Evolutionary conservation across 2,113 vertebrate species (phyloP), one percentile per base, ranked within the genome.

Genomic region (Semnornis frantzii): DNA sequence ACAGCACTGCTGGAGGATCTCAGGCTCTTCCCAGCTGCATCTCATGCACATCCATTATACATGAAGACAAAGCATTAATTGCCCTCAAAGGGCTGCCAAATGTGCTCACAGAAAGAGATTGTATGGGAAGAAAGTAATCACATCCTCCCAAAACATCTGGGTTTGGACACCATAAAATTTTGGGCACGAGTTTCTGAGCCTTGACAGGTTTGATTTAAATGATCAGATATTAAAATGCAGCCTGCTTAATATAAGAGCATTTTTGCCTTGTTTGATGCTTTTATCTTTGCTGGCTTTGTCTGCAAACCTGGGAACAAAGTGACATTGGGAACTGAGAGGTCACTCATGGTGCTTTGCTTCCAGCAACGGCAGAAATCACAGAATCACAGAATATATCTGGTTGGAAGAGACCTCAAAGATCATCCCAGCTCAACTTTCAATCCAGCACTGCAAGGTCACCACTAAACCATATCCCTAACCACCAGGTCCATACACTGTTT

Each of bases 111-210:
- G 28, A 19, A 9, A 34, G 4, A 0, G 48, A 4, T 3, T 16
- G 52, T 28, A 4, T 4, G 33, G 39, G 6, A 2, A 39, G 31
- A 34, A 34, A 82, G 34, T 13, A 33, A 30, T 5, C 69, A 10
- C 1, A 25, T 2, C 33, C 11, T 57, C 42, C 60, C 15, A 55
- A 17, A 59, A 7, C 0, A 1, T 4, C 50, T 7, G 31, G 4
- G 20, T 18, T 27, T 63, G 62, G 20, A 15, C 74, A 33, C 21
- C 18, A 1, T 12, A 3, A 10, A 16, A 17, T 3, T 69, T 69
- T 33, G 28, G 50, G 12, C 80, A 4, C 1, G 1, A 1, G 3
- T 3, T 65, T 66, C 39, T 39, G n/a, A 75, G 57, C 20, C 30
- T 54, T 48, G 2, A 24, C 23, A 28, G 3, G 8, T 44, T 58